Evolutionary conservation across 2,797 vertebrate genomes (phyloP).

Genomic region (Lagorchestes hirsutus): DNA sequence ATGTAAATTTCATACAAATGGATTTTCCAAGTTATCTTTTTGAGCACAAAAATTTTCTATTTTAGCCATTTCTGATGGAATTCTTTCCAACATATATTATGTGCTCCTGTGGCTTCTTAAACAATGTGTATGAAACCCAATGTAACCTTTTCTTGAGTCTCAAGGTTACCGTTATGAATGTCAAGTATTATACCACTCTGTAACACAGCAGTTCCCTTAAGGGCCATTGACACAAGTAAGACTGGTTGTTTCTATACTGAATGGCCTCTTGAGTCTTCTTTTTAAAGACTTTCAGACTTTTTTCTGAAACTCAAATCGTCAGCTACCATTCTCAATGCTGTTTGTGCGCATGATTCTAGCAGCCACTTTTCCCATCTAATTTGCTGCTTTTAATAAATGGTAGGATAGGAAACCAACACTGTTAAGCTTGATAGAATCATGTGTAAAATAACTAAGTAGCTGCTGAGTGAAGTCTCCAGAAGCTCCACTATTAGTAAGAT

Average conservation of each 20-base stretch:
- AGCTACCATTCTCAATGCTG: neutral
- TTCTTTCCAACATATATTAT: neutral
- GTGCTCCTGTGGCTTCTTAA: neutral
- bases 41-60: neutral
- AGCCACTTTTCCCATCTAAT: constrained; percentile 20
- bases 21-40: constrained; percentile 20
- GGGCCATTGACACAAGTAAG: neutral
- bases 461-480: neutral
- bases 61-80: constrained; percentile 29
- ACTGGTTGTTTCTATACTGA: constrained; percentile 1
- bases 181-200: neutral
- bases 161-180: neutral
- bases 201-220: neutral
- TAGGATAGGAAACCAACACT: constrained; percentile 43
- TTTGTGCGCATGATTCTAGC: constrained; percentile 2
- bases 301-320: neutral
- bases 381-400: constrained; percentile 48
- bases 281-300: constrained; percentile 5
- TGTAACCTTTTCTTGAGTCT: neutral
- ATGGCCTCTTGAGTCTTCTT: neutral
- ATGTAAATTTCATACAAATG: neutral
- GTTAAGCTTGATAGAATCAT: constrained; percentile 26
- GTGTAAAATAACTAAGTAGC: constrained; percentile 32
- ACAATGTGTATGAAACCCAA: neutral
- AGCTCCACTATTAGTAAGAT: neutral